Percentiles rank a stretch among this genome's conserved stretches.
phyloP scores from a whole-genome alignment of 2,797 vertebrate species.

The Malacoctenus gilli region DNA sequence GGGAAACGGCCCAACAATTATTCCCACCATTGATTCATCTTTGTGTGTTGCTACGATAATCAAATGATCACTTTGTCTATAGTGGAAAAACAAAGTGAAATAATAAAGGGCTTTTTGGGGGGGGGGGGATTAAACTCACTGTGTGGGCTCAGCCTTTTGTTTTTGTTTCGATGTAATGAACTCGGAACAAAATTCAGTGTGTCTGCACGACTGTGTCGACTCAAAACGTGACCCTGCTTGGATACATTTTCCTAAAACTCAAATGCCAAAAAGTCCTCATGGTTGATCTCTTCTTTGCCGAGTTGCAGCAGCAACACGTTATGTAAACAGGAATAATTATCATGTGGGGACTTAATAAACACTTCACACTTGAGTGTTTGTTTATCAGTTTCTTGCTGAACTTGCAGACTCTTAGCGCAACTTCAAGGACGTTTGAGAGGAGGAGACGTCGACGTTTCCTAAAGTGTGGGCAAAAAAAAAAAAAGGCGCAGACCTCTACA shows the following conservation, averaged over 20 bases:
- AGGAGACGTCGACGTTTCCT: slow-evolving; percentile 27
- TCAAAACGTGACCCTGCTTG: too few relatives aligned
- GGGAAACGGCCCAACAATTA: not conserved
- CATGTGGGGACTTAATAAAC: slow-evolving; percentile 14
- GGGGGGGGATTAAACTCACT: too few relatives aligned
- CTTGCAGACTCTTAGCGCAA: not conserved
- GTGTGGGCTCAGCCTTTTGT: too few relatives aligned
- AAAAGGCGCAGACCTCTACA: slow-evolving; percentile 5
- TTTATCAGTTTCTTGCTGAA: slow-evolving; percentile 1
- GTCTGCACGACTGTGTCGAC: too few relatives aligned
- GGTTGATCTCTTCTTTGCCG: not conserved
- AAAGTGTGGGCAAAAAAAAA: slow-evolving; percentile 17
- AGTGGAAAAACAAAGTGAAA: not conserved
- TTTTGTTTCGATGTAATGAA: too few relatives aligned
- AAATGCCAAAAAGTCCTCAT: slow-evolving; percentile 5
- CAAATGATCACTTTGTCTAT: not conserved
- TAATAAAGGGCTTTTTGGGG: too few relatives aligned
- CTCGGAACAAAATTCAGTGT: too few relatives aligned
- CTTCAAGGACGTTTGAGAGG: slow-evolving; percentile 24
- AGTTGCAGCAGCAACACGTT: not conserved
- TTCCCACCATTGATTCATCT: slow-evolving; percentile 1
- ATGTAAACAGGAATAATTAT: slow-evolving; percentile 9
- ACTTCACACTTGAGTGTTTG: slow-evolving; percentile 14
- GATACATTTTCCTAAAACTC: not conserved
- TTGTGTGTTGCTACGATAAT: not conserved